phyloP scores from a whole-genome alignment of 2,113 vertebrate genomes.

The Uria aalge region DNA sequence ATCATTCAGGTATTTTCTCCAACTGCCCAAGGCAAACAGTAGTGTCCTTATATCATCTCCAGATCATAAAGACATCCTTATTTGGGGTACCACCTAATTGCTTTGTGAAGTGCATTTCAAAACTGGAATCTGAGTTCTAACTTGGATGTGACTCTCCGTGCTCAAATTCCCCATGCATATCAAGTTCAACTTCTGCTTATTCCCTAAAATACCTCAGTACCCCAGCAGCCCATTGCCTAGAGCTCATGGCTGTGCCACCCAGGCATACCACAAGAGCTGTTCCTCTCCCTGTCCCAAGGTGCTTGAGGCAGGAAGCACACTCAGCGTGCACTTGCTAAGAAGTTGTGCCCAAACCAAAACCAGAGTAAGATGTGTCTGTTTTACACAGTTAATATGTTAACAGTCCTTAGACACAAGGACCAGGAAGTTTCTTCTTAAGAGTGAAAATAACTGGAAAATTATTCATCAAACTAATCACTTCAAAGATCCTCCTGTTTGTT shows the following conservation, averaged over 20 bases:
- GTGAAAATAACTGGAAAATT: not conserved
- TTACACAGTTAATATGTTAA: not conserved
- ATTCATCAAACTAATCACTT: not conserved
- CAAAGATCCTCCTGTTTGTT: not conserved
- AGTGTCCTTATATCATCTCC: not conserved
- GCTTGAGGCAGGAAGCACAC: not conserved
- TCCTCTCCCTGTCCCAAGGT: not conserved
- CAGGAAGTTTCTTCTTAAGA: not conserved
- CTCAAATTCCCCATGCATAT: not conserved
- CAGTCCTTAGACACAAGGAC: not conserved
- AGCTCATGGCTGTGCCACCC: not conserved
- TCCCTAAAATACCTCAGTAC: not conserved
- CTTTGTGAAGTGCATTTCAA: not conserved
- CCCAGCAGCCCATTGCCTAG: not conserved
- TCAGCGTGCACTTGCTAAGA: too few species aligned
- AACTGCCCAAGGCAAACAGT: not conserved
- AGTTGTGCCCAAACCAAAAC: not conserved
- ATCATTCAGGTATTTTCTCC: not conserved
- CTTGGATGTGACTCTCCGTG: not conserved
- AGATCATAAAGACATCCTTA: not conserved
- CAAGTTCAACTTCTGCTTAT: not conserved
- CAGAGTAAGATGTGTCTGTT: not conserved
- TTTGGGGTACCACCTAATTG: not conserved
- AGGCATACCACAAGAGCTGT: not conserved
- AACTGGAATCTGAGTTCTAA: not conserved